Conservation (phyloP, 2,113 vertebrate species). For the Urocynchramus pylzowi region DNA sequence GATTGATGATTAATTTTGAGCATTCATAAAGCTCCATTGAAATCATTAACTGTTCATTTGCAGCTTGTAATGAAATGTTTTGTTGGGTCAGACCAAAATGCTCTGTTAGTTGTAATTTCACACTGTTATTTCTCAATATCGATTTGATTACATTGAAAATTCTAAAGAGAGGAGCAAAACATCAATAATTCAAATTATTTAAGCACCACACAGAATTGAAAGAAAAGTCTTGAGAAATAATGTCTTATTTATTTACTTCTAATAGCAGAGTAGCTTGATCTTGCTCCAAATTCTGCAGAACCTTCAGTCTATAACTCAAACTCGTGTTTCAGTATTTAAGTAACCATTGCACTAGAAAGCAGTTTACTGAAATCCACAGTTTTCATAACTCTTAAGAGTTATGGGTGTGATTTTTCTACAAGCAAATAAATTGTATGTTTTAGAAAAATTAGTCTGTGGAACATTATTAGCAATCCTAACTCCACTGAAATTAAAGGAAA, state of each 20-base stretch:
- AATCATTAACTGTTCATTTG: not conserved
- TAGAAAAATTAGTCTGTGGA: not conserved
- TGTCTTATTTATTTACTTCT: not conserved
- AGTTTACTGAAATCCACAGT: not conserved
- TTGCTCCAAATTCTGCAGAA: not conserved
- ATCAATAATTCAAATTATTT: not conserved
- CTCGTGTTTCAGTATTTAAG: not conserved
- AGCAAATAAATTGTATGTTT: not conserved
- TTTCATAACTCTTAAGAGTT: not conserved
- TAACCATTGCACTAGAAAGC: not conserved
- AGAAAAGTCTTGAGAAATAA: not conserved
- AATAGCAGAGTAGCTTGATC: not conserved
- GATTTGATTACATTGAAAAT: not conserved
- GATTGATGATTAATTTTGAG: not conserved
- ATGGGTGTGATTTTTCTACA: not conserved
- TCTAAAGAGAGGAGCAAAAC: not conserved
- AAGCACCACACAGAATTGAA: not conserved
- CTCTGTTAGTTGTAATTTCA: not conserved
- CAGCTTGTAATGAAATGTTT: not conserved
- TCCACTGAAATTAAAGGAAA: not conserved
- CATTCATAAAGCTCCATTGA: not conserved
- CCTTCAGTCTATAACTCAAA: not conserved
- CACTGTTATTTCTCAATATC: not conserved
- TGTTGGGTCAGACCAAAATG: not conserved
- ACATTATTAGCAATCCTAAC: not conserved